Conservation (phyloP, 2,888 invertebrate species). For the Brachylomia viminalis region DNA sequence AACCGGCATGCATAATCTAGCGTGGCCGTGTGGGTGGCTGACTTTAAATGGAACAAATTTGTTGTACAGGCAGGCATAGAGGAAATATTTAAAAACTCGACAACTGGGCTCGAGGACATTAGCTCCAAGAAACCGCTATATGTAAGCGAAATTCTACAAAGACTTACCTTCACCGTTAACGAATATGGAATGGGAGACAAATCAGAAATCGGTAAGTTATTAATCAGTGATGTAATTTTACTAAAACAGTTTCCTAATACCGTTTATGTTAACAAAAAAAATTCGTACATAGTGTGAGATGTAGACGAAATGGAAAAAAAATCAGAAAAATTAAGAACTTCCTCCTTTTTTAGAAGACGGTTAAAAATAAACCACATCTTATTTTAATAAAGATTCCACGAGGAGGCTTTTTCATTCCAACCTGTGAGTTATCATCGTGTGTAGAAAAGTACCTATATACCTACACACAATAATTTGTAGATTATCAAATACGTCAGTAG, state of each 20-base stretch:
- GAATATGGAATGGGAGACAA: constrained; percentile 36
- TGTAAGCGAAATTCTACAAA: constrained; percentile 48
- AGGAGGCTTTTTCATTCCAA: not conserved
- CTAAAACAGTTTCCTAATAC: not conserved
- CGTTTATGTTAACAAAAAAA: not conserved
- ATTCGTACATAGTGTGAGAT: not conserved
- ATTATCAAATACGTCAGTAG: not conserved
- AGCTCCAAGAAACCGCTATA: constrained; percentile 20
- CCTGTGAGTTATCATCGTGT: not conserved
- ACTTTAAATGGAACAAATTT: not conserved
- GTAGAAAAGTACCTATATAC: not conserved
- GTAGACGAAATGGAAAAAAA: too few species aligned
- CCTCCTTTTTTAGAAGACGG: not conserved
- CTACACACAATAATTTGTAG: not conserved
- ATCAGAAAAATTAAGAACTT: not conserved
- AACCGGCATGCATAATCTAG: too few species aligned
- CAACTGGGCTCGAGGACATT: constrained; percentile 26
- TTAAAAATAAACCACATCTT: not conserved
- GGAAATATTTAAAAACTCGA: constrained; percentile 38
- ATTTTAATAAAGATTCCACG: not conserved
- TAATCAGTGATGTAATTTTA: not conserved
- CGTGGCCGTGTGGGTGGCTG: not conserved
- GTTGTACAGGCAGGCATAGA: constrained; percentile 34
- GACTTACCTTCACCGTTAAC: not conserved
- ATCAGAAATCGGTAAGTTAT: constrained; percentile 26